Conservation (phyloP, 2,797 vertebrate species). For the Manis pentadactyla region DNA sequence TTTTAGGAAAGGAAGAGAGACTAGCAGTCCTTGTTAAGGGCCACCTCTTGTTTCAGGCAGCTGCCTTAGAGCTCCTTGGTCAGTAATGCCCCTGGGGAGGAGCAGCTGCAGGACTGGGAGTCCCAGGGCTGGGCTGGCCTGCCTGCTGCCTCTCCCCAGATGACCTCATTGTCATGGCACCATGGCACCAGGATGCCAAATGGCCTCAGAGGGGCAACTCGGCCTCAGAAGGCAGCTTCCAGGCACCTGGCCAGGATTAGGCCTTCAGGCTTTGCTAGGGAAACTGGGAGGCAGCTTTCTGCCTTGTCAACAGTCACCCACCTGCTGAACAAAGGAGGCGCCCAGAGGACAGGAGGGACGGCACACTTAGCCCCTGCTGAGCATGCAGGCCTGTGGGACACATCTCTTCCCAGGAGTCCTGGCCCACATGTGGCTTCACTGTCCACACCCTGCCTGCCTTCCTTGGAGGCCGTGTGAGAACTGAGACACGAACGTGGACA, state of each 20-base stretch:
- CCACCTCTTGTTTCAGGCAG: not conserved
- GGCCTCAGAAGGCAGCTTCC: slow-evolving; percentile 5
- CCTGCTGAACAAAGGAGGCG: not conserved
- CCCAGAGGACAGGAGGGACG: not conserved
- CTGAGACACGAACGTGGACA: not conserved
- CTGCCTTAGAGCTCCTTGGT: not conserved
- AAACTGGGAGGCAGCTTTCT: not conserved
- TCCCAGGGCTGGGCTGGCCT: not conserved
- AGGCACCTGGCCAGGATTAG: slow-evolving; percentile 3
- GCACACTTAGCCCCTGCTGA: not conserved
- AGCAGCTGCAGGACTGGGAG: not conserved
- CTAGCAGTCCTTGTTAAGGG: not conserved
- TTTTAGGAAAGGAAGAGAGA: not conserved
- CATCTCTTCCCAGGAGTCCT: not conserved
- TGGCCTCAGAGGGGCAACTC: not conserved
- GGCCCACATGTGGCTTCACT: not conserved
- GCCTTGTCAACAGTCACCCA: not conserved
- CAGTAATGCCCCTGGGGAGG: not conserved
- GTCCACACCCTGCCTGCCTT: not conserved
- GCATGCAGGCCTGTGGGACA: not conserved
- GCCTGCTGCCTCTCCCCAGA: not conserved
- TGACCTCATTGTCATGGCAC: not conserved
- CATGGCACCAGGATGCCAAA: slow-evolving; percentile 22
- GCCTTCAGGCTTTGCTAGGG: slow-evolving; percentile 1
- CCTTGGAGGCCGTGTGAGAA: not conserved